These are phyloP conservation scores for Spatulosminthurus flaviceps DNA, from an alignment of 2,888 invertebrate genomes.

Conservation along the genomic window DNA sequence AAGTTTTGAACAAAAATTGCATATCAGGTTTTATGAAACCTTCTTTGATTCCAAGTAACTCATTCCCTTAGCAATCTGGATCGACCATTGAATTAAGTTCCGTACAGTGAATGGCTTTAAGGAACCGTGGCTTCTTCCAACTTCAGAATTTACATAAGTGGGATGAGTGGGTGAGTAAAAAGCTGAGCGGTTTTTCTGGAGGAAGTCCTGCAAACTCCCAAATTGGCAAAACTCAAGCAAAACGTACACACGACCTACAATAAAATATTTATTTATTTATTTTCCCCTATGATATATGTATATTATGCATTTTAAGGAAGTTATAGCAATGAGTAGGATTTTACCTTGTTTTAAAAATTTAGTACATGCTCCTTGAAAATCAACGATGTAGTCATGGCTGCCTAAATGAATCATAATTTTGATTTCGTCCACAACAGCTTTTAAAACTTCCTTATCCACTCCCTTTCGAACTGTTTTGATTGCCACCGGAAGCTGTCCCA, in stretches of 20 bases:
- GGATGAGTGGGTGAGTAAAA: neutral
- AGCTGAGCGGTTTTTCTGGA: neutral
- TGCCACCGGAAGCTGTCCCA: neutral
- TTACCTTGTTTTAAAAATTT: constrained; percentile 7
- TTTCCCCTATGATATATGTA: too few relatives aligned
- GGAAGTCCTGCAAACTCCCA: neutral
- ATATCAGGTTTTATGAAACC: neutral
- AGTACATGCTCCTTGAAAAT: neutral
- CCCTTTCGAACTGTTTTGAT: neutral
- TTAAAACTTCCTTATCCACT: neutral
- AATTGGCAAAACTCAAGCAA: neutral
- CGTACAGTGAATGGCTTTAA: neutral
- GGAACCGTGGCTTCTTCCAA: neutral
- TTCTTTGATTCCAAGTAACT: neutral
- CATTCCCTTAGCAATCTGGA: constrained; percentile 13
- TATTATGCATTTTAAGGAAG: too few relatives aligned
- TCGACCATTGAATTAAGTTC: neutral
- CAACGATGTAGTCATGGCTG: neutral
- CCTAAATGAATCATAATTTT: constrained; percentile 3
- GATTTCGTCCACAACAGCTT: neutral
- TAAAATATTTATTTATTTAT: too few relatives aligned
- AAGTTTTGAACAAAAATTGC: too few relatives aligned
- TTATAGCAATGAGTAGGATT: neutral
- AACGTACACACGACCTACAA: neutral
- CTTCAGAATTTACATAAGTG: neutral